Percentiles rank a stretch among this genome's conserved stretches.
phyloP scores from a whole-genome alignment of 2,797 vertebrate species.

The Eleutherodactylus coqui region DNA sequence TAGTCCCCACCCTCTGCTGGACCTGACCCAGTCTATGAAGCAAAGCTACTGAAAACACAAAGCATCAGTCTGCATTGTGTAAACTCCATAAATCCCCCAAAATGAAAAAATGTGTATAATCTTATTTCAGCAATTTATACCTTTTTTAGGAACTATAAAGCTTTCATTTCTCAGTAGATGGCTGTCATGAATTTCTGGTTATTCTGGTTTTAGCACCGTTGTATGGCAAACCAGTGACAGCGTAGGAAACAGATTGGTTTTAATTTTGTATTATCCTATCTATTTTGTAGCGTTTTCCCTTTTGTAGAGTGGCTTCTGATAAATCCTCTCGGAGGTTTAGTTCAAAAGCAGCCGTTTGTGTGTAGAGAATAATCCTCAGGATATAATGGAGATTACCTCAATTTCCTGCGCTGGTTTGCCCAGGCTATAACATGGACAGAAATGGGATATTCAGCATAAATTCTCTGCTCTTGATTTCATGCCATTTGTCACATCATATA shows the following conservation, averaged over 20 bases:
- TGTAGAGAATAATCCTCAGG: conserved; percentile 13
- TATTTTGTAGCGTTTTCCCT: background rate
- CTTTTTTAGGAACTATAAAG: background rate
- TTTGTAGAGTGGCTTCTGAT: background rate
- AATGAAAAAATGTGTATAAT: no score
- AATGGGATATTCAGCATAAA: conserved; percentile 31
- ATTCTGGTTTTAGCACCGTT: background rate
- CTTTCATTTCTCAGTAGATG: background rate
- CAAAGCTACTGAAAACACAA: background rate
- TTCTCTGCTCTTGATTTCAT: conserved; percentile 13
- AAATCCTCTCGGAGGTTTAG: background rate
- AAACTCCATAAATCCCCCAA: background rate
- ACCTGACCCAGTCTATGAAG: background rate
- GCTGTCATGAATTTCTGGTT: background rate
- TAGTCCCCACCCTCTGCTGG: background rate
- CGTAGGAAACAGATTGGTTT: no score
- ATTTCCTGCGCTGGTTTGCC: background rate
- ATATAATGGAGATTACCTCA: conserved; percentile 20
- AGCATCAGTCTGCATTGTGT: background rate
- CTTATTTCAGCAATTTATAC: no score
- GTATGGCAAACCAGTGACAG: background rate
- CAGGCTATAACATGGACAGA: conserved; percentile 13
- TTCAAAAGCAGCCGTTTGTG: conserved; percentile 6
- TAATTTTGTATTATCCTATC: no score
- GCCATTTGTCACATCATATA: conserved; percentile 21